Base-by-base conservation (phyloP, 2,888 invertebrate species). In the Hydroisotoma schaefferi region DNA sequence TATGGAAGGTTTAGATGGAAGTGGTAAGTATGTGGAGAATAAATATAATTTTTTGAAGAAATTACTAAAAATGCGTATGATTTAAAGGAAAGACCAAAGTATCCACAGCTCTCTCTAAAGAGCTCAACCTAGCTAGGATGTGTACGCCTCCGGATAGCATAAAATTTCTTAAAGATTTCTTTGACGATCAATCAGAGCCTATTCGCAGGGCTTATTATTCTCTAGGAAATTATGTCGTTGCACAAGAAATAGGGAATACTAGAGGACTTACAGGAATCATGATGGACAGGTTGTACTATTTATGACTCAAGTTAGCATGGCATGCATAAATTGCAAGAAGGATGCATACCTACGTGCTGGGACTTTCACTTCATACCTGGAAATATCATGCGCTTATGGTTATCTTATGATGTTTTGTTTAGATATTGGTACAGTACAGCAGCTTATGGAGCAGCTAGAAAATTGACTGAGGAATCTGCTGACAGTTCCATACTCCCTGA, bases 381-480 rank as follows among this genome's bases (percentile, higher is more conserved):
- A n/a, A n/a, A n/a, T n/a, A n/a, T n/a, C n/a, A n/a, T n/a, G n/a
- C n/a, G n/a, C n/a, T n/a, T n/a, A n/a, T n/a, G n/a, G n/a, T n/a
- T n/a, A n/a, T n/a, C n/a, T n/a, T n/a, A 23, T 18, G 12, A 59
- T 51, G 20, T n/a, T 23, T n/a, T 6, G 25, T 70, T 28, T 63
- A 77, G 80, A 68, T 80, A 75, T 69, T 80, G 79, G 79, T 78
- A 80, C 73, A 79, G 79, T 15, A 79, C 80, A 10, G 75, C 76
- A n/a, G 77, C 78, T 1, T 79, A 75, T 71, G 77, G 77, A 1
- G 65, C 79, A 33, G 78, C 78, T 1, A 76, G 78, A 71, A 71
- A 76, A 18, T 67, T 59, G 25, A 59, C 60, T 5, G 23, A 74
- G 18, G 72, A 76, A 56, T 57, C 66, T 51, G 71, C 73, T 2